Evolutionary conservation across 2,888 invertebrate genomes (phyloP), one percentile per base, ranked within the genome.

Genomic region (Pandemis cinnamomeana): DNA sequence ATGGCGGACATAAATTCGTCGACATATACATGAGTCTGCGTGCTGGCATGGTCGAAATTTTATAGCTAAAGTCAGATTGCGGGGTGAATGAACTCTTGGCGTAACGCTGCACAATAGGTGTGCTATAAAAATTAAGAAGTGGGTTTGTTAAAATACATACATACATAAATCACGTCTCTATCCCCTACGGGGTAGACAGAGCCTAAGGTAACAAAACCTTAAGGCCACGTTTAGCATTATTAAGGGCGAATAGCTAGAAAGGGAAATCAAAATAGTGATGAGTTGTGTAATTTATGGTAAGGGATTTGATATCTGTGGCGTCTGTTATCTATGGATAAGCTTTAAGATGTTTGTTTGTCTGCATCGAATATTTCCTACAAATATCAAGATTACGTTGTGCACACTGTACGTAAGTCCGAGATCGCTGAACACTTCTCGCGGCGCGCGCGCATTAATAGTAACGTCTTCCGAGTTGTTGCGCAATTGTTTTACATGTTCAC

Each of bases 1-100:
- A 73, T 66, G 51, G 64, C 64, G 7, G 15, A 42, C 27, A 69
- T 73, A 73, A 73, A 73, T 73, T 58, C 48, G 58, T 58, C 48
- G 72, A 69, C 51, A 27, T 69, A 64, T 60, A 36, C 27, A 68
- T 64, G 60, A 53, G 58, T 69, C 53, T 69, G 44, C 7, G 46
- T 13, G 44, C 46, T 46, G 11, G 46, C 46, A 46, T 46, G 11
- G 5, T 46, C 44, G 5, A 46, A 11, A 13, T 11, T 11, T 46
- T 51, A n/a, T n/a, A n/a, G 51, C n/a, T 13, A 51, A 5, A 51
- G n/a, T 51, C 6, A 55, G 7, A 2, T n/a, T 5, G n/a, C n/a
- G n/a, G 55, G 20, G 20, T 55, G 55, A 55, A 55, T 55, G 20
- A 55, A 55, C 55, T 55, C 20, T 55, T 55, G 55, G 55, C 55